Conservation (phyloP, 1,140 invertebrate species). For the Phymorhynchus buccinoides region DNA sequence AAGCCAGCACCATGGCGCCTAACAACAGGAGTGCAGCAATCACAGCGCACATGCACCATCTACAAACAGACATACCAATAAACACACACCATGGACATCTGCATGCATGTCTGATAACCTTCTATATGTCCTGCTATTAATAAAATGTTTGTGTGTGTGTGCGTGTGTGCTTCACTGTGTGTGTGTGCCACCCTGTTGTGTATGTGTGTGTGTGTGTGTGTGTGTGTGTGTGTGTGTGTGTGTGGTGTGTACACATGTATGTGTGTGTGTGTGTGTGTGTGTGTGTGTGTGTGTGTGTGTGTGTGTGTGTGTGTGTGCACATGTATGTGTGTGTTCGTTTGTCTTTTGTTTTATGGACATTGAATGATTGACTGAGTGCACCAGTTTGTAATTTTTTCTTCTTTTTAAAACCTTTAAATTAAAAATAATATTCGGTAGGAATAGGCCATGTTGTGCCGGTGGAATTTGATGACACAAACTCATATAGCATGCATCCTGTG, state of each 20-base stretch:
- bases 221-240: background rate
- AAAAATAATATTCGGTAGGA: too few relatives aligned
- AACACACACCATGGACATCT: background rate
- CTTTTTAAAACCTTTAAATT: too few relatives aligned
- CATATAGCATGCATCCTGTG: too few relatives aligned
- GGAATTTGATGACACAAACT: background rate
- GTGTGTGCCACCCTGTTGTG: background rate
- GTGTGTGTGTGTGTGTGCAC: too few relatives aligned
- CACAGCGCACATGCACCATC: conserved; percentile 52
- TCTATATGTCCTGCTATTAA: background rate
- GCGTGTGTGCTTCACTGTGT: background rate
- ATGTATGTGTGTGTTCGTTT: background rate
- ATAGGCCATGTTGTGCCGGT: background rate
- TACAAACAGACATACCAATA: conserved; percentile 31
- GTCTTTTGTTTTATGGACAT: background rate
- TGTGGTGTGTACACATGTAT: background rate
- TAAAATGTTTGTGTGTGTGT: background rate
- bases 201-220: background rate
- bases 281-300: too few relatives aligned
- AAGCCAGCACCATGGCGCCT: conserved; percentile 43
- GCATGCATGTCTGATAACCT: too few relatives aligned
- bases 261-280: background rate
- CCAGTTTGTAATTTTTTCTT: background rate
- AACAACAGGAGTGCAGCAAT: conserved; percentile 42
- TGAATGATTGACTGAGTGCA: background rate